Base-by-base conservation (phyloP, 2,113 vertebrate genomes). In the Prolemur simus region DNA sequence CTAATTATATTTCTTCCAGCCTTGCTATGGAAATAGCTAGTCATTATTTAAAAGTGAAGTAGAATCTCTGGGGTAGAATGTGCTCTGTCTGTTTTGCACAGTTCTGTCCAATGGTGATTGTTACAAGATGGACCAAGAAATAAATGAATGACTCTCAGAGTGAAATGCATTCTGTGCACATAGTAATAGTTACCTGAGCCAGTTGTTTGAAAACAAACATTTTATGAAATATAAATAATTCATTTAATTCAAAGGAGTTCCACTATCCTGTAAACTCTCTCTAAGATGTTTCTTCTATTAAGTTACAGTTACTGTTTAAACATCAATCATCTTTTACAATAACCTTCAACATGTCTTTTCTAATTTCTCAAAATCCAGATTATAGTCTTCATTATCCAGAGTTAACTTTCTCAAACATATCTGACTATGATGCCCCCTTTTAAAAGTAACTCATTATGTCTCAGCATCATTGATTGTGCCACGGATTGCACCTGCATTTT, bases 211-310 rank as follows among this genome's bases (percentile, higher is more conserved):
- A 78, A 80, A 87, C 37, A 87, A 95, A 73, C 32, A n/a, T 52
- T 58, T 93, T 63, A 34, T 91, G 37, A 78, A 86, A 68, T 37
- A 89, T 37, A 89, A 78, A 93, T 94, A 45, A 95, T 69, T 95
- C 25, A 45, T 39, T 96, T 89, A 89, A 78, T 77, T 89, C 12
- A 18, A 68, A 9, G 11, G 18, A 90, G 8, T 49, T 73, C 39
- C 29, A 29, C 77, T 87, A 73, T 82, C 42, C 21, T 56, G 5
- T 77, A 66, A 90, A 56, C 14, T 60, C 14, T 49, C 71, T 80
- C 10, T 23, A 83, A 92, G 29, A 54, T 89, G 18, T 56, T 85
- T 27, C 47, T 94, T 83, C 2, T 60, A 37, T 89, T 49, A 89
- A 68, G 17, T 86, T 63, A 60, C 13, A 3, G 3, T 42, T 69